Evolutionary conservation across 2,888 invertebrate genomes (phyloP).

Genomic region (Tenthredo amoena): DNA sequence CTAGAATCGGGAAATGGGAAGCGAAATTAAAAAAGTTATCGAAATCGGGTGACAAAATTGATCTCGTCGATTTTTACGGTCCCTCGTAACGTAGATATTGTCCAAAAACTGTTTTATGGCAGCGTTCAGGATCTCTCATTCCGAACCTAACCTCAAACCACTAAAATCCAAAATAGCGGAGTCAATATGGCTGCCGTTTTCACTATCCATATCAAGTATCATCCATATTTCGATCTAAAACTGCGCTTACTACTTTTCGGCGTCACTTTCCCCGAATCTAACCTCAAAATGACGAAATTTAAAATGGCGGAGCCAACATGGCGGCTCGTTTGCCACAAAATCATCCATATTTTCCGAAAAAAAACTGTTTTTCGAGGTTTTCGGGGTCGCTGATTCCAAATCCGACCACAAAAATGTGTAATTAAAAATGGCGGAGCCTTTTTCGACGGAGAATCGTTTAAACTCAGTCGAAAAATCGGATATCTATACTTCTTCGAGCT

Average conservation of each 20-base stretch:
- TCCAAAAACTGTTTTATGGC: slow-evolving; percentile 5
- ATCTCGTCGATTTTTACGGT: slow-evolving; percentile 17
- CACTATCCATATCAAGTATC: not conserved
- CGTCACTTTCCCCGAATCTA: not conserved
- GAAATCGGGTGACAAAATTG: slow-evolving; percentile 22
- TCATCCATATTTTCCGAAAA: slow-evolving; percentile 58
- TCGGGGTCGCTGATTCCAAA: not conserved
- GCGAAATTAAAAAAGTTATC: slow-evolving; percentile 23
- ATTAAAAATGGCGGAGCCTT: not conserved
- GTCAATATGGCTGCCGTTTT: not conserved
- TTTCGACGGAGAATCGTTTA: not conserved
- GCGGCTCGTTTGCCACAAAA: not conserved
- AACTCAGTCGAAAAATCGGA: not conserved
- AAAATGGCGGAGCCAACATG: not conserved
- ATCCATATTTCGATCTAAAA: not conserved
- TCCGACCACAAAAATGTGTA: not conserved
- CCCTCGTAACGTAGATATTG: not conserved
- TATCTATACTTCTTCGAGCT: not conserved
- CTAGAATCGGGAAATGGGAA: slow-evolving; percentile 11
- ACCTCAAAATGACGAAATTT: not conserved
- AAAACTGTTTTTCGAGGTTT: slow-evolving; percentile 54
- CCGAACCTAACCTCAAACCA: not conserved
- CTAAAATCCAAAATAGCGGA: not conserved
- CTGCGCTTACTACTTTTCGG: not conserved
- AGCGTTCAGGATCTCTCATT: not conserved